Conservation (phyloP, 92 coral and sea anemone genomes). For the Parazoanthus swiftii region DNA sequence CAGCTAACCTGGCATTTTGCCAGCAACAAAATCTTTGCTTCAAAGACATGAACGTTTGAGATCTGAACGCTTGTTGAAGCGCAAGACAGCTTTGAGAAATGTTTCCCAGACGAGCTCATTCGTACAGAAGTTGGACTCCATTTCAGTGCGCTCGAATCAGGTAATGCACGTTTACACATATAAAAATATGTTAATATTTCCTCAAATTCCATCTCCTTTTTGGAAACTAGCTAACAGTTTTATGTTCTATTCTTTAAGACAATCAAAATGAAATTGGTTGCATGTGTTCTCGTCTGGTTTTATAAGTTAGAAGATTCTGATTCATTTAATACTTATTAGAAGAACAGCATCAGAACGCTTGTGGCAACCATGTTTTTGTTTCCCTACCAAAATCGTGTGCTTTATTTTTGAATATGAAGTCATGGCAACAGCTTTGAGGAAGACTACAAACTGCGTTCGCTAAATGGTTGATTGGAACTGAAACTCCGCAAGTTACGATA, state of each 20-base stretch:
- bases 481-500: not conserved
- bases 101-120: conserved; percentile 11
- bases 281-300: not conserved
- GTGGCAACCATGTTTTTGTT: not conserved
- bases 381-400: not conserved
- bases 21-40: not conserved
- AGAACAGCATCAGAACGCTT: no score
- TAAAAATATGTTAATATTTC: not conserved
- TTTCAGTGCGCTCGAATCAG: conserved; percentile 24
- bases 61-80: not conserved
- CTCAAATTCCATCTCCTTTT: not conserved
- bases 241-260: not conserved
- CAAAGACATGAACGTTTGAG: not conserved
- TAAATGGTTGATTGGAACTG: not conserved
- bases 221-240: not conserved
- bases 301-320: not conserved
- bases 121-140: conserved; percentile 12
- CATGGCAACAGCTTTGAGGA: not conserved
- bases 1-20: not conserved
- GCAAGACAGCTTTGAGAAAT: not conserved
- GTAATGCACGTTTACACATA: not conserved
- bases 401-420: not conserved
- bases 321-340: not conserved
- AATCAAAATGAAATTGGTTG: not conserved
- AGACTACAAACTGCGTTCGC: not conserved